Base-by-base conservation (phyloP, 2,797 vertebrate species). In the Poeciliopsis gracilis region DNA sequence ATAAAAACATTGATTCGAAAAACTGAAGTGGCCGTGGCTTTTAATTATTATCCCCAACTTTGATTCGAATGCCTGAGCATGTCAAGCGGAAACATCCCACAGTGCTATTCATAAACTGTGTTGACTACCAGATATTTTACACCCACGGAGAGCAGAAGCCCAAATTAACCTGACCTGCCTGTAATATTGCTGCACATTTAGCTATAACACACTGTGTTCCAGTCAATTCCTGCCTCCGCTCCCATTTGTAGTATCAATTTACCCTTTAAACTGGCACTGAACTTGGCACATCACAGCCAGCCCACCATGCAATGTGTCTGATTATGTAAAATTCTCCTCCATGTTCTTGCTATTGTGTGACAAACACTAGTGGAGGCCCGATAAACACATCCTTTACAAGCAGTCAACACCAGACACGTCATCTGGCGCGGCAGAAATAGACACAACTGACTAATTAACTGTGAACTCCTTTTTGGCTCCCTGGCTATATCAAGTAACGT, bases 371-470 rank as follows among this genome's bases (percentile, higher is more conserved):
- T 73, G 59, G 79, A 79, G 66, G 74, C 77, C 78, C 43, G 36
- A 87, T 90, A 91, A 91, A 92, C 89, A 92, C 89, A 80, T 89
- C 80, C 85, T 86, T 83, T 85, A 83, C 80, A 84, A 84, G 81
- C 77, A 85, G 87, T 91, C 83, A 84, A 88, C 90, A 88, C 75
- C 83, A 82, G 85, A 86, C 84, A 90, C 38, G 84, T 92, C 92
- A 92, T 91, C 89, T 85, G 84, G 63, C 83, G 73, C 47, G 61
- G 71, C 88, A 92, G 90, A 93, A 94, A 94, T 93, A 93, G 91
- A 90, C 79, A 77, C 84, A 84, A 87, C 78, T 89, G 87, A 86
- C 87, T 94, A 93, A 94, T 94, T 92, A 88, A 84, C 86, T 77
- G 73, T 75, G 84, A 90, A 88, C 82, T 87, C 87, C 77, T 78